Base-by-base conservation (phyloP, 2,797 vertebrate genomes). In the Phrynocephalus vlangalii region DNA sequence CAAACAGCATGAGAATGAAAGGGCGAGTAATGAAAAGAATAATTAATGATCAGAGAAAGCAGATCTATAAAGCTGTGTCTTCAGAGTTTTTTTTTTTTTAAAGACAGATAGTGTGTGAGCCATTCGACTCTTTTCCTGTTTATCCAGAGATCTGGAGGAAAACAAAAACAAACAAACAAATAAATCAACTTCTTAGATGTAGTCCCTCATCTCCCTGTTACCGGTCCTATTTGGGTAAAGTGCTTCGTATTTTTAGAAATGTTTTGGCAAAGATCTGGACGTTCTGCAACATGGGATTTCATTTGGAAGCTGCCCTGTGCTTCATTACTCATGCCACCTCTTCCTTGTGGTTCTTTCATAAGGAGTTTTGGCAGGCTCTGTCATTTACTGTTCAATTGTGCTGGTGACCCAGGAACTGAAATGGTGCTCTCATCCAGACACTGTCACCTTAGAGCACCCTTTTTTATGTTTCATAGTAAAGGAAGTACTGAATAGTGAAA, bases 401-500 rank as follows among this genome's bases (percentile, higher is more conserved):
- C 13, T 75, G n/a, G 11, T 81, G 81, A 91, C 1, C 7, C 8
- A 26, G 24, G 79, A 71, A 86, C 0, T 0, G 7, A 88, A 78
- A 60, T 0, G 0, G 20, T 82, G 33, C 83, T 91, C 76, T 81
- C 87, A 91, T 78, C 33, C 88, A 88, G 86, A 90, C 72, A 86
- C 48, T 83, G 78, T 50, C 26, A 85, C 7, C 38, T 92, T 88
- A 50, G 44, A 88, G 89, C 66, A 28, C 82, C 89, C 68, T 26
- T 24, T n/a, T 28, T 44, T 70, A 88, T 81, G 83, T 90, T 86
- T 44, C 88, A 44, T 93, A 88, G 86, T 85, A 79, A 87, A 88
- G 44, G 76, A 94, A 87, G 70, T 85, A 90, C n/a, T 89, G 87
- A 90, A 86, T 86, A 84, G 77, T 85, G 77, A 90, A 96, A 76